phyloP scores from a whole-genome alignment of 37 sponge, comb jelly and placozoan species.

The Beroe forskalii region DNA sequence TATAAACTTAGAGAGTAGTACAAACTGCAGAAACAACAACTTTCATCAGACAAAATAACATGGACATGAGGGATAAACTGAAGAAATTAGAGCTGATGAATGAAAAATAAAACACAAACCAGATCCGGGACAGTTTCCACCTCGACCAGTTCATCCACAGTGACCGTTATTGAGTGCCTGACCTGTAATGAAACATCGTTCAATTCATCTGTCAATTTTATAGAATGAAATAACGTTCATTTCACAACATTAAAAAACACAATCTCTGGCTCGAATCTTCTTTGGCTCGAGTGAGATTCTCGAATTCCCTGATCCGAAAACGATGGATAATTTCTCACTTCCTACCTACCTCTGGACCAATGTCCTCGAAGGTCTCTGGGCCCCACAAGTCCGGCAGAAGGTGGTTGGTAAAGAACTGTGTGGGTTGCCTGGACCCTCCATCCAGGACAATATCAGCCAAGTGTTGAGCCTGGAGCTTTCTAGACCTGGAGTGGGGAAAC shows the following conservation, averaged over 20 bases:
- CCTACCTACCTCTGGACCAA: constrained; percentile 17
- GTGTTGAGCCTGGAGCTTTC: neutral
- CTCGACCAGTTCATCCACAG: neutral
- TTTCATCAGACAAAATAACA: too few species aligned
- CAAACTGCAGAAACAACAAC: too few species aligned
- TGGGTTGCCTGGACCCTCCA: neutral
- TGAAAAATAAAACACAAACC: neutral
- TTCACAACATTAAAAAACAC: too few species aligned
- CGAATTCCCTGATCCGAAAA: too few species aligned
- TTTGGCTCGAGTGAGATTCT: too few species aligned
- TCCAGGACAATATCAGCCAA: neutral
- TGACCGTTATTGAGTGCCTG: neutral
- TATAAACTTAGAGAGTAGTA: too few species aligned
- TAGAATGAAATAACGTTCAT: too few species aligned
- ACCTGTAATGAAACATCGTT: neutral
- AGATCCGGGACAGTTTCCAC: neutral
- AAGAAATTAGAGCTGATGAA: too few species aligned
- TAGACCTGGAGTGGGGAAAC: neutral
- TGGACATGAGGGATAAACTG: too few species aligned
- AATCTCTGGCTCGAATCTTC: too few species aligned
- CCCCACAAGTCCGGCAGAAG: neutral
- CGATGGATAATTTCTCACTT: too few species aligned
- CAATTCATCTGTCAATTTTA: too few species aligned
- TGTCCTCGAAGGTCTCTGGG: neutral
- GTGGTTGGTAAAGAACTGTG: neutral